Percentiles rank a stretch among this genome's conserved stretches.
Conservation (phyloP, 1,140 invertebrate genomes). For the Rhagoletis zephyria region DNA sequence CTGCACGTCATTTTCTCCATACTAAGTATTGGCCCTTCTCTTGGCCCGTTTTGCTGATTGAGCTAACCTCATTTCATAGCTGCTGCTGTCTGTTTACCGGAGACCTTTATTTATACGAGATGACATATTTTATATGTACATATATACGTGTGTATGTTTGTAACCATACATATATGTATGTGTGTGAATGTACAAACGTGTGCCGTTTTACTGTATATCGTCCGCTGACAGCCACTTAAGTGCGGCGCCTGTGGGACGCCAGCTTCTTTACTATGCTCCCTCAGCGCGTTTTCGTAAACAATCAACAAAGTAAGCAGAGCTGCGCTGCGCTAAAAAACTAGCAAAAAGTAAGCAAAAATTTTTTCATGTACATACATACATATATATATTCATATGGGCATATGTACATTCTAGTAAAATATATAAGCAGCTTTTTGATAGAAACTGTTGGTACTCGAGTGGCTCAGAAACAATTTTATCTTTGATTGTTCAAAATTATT, state of each 20-base stretch:
- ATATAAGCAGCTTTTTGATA: not conserved
- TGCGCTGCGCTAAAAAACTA: not conserved
- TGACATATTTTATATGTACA: no score
- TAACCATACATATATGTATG: not conserved
- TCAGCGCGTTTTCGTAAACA: not conserved
- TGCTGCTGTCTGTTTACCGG: no score
- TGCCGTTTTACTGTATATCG: not conserved
- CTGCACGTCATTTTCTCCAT: no score
- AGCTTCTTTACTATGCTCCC: not conserved
- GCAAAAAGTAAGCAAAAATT: not conserved
- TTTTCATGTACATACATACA: not conserved
- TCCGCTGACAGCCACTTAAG: constrained; percentile 16
- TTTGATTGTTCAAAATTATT: no score
- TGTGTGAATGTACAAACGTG: not conserved
- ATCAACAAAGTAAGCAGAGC: constrained; percentile 16
- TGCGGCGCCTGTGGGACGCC: constrained; percentile 26
- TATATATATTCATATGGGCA: not conserved
- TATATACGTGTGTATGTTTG: no score
- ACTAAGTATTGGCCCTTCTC: not conserved
- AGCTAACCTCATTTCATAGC: no score
- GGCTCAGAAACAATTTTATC: no score
- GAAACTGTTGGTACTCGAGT: not conserved
- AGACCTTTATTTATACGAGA: no score
- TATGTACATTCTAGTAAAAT: not conserved
- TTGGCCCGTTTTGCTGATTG: not conserved